A percentile compares a stretch with the other conserved stretches of the same genome.
phyloP scores from a whole-genome alignment of 2,797 vertebrate genomes.

The Poeciliopsis presidionis region DNA sequence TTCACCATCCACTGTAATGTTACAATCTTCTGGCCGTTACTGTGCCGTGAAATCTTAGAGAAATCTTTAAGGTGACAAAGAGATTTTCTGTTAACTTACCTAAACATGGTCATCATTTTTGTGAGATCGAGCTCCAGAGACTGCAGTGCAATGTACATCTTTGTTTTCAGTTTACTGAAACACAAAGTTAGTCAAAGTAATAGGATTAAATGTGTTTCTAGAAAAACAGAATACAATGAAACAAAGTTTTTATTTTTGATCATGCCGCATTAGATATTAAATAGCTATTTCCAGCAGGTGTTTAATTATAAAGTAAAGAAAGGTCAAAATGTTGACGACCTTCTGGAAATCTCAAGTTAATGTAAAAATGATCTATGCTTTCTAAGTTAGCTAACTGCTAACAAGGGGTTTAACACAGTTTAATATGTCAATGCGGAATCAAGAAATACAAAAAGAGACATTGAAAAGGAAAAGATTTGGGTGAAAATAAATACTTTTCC shows the following conservation, averaged over 20 bases:
- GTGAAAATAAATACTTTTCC: not conserved
- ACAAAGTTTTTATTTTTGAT: not conserved
- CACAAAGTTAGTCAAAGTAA: constrained; percentile 15
- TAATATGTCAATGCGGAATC: not conserved
- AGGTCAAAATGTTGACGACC: not conserved
- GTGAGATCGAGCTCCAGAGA: constrained; percentile 96
- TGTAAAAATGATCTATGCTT: not conserved
- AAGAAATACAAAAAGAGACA: no score
- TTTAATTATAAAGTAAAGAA: no score
- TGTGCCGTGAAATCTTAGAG: not conserved
- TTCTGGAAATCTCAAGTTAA: not conserved
- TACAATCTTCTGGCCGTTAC: not conserved
- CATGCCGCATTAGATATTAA: not conserved
- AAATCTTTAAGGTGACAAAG: not conserved
- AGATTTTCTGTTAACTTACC: constrained; percentile 76
- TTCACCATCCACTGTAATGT: not conserved
- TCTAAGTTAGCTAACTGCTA: not conserved
- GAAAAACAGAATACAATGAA: not conserved
- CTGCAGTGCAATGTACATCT: constrained; percentile 98
- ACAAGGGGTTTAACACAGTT: not conserved
- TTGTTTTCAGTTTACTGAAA: constrained; percentile 95
- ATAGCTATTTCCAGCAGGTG: not conserved
- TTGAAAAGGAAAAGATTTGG: not conserved
- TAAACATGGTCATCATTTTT: constrained; percentile 99
- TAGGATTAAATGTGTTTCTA: not conserved